Conservation (phyloP, 2,797 vertebrate genomes). For the Schizopygopsis malacanthus region DNA sequence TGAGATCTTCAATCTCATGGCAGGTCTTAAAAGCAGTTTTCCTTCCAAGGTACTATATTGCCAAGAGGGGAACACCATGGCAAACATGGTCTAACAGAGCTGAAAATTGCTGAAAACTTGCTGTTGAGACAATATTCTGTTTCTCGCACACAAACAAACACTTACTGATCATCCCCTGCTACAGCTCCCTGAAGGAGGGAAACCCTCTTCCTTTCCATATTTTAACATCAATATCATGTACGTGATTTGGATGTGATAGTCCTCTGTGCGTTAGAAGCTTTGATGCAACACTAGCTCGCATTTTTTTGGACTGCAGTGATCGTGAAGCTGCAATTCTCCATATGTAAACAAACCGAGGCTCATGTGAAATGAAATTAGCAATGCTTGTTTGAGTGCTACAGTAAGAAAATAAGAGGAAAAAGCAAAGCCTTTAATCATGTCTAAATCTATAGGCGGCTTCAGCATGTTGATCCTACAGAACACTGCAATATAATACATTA, state of each 20-base stretch:
- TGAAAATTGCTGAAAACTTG: constrained; percentile 28
- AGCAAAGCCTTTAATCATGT: constrained; percentile 19
- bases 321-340: background rate
- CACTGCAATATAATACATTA: constrained; percentile 38
- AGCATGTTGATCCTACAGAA: background rate
- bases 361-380: constrained; percentile 2
- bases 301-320: background rate
- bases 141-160: constrained; percentile 25
- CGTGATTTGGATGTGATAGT: background rate
- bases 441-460: background rate
- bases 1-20: background rate
- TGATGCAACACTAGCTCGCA: background rate
- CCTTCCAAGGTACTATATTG: background rate
- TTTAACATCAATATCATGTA: background rate
- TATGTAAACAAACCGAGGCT: background rate
- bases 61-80: constrained; percentile 28
- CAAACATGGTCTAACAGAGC: constrained; percentile 38
- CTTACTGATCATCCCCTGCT: constrained; percentile 25
- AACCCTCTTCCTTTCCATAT: constrained; percentile 9
- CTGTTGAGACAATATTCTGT: constrained; percentile 6
- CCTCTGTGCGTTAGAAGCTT: background rate
- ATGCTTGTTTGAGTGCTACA: background rate
- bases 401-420: constrained; percentile 23
- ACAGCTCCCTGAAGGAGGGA: constrained; percentile 2
- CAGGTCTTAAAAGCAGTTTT: background rate